Evolutionary conservation across 2,888 invertebrate genomes (phyloP), one percentile per base, ranked within the genome.

Genomic region (Silvanus unidentatus): DNA sequence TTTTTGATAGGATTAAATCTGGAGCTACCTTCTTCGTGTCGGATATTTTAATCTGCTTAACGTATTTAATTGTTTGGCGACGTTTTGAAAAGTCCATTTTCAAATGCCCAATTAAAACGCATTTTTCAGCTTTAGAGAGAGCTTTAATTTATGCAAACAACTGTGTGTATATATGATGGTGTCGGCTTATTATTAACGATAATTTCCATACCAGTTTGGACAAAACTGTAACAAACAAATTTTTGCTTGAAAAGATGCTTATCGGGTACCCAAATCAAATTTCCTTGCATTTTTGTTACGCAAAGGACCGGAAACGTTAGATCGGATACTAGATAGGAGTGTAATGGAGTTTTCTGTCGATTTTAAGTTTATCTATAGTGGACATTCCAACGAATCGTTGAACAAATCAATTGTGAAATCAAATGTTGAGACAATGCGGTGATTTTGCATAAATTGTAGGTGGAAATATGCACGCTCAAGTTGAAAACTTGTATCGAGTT

Each of bases 1-100:
- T 59, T 52, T n/a, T 55, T 63, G 62, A 63, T 62, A 58, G 65
- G 63, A 63, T 62, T 63, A 65, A 59, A 55, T 47, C 44, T 45
- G 39, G 40, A 48, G 54, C 55, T 52, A 53, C 50, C 47, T 52
- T 52, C 49, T 51, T 44, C 49, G 40, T 43, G 22, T 42, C 40
- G 44, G 39, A 47, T 42, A 52, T 55, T 44, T 50, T 61, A 61
- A 61, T 61, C 60, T 57, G 45, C 60, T 61, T 59, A 61, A 56
- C 56, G 53, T 53, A 54, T 60, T 58, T 59, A 54, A 52, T 54
- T 50, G 54, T 52, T n/a, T 57, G 50, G 52, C 53, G 57, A 59
- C 55, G 58, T 54, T 49, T 53, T 13, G 11, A 49, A 55, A 58
- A 58, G 58, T 55, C 57, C 55, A 60, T 57, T 61, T 61, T 48